These are phyloP conservation scores for Hippoglossus hippoglossus DNA, from an alignment of 2,797 vertebrate genomes.

Conservation along the genomic window DNA sequence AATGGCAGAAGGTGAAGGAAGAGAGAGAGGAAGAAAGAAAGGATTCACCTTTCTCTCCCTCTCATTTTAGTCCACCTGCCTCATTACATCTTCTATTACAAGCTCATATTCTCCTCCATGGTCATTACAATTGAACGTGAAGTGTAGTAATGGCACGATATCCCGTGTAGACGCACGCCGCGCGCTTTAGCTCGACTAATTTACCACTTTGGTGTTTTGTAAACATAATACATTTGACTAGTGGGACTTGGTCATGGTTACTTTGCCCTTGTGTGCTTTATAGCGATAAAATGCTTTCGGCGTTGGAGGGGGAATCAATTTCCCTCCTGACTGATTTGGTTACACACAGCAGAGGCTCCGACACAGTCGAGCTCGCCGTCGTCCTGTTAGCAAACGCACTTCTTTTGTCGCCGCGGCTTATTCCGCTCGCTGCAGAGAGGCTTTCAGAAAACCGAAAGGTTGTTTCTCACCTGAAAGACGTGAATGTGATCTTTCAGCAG, in stretches of 20 bases:
- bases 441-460: neutral
- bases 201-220: conserved; percentile 76
- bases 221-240: conserved; percentile 76
- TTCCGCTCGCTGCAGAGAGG: neutral
- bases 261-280: conserved; percentile 79
- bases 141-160: conserved; percentile 36
- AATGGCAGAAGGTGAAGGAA: conserved; percentile 57
- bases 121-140: conserved; percentile 49
- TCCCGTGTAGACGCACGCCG: neutral
- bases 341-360: conserved; percentile 51
- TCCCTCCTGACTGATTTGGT: conserved; percentile 76
- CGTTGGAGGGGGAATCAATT: conserved; percentile 69
- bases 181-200: conserved; percentile 73
- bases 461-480: neutral
- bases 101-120: conserved; percentile 26
- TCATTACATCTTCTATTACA: conserved; percentile 10
- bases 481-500: too few species aligned
- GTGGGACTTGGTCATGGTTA: conserved; percentile 78
- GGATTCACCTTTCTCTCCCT: conserved; percentile 14
- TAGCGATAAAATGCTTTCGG: conserved; percentile 76
- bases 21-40: conserved; percentile 19
- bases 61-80: conserved; percentile 10
- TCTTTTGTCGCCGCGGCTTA: conserved; percentile 31
- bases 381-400: conserved; percentile 47
- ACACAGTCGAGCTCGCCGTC: conserved; percentile 37